Percentiles rank a stretch among this genome's conserved stretches.
These are phyloP conservation scores for Gari tellinella DNA, from an alignment of 2,888 invertebrate genomes.

Conservation along the genomic window DNA sequence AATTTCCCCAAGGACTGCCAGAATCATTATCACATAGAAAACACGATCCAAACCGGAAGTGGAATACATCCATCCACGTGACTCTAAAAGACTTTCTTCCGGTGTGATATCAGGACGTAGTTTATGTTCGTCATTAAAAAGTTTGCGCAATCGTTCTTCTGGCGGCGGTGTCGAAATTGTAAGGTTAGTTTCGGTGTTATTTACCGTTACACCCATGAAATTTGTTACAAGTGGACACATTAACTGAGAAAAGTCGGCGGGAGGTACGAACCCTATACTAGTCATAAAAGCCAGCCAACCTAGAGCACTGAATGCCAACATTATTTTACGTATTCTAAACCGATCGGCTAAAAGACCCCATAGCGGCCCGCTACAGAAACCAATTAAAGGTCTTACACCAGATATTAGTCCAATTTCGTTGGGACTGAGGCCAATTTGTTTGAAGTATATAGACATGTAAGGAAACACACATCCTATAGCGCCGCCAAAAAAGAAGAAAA, in stretches of 20 bases:
- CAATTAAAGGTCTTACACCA: conserved; percentile 61
- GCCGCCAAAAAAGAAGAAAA: conserved; percentile 64
- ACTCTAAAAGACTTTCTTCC: conserved; percentile 57
- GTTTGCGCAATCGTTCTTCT: conserved; percentile 1
- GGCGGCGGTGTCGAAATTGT: neutral
- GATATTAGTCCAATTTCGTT: conserved; percentile 65
- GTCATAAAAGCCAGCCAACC: conserved; percentile 63
- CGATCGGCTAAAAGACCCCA: conserved; percentile 65
- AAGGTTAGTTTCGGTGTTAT: neutral
- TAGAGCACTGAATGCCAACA: conserved; percentile 55
- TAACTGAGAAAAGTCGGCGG: conserved; percentile 33
- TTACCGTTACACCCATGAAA: conserved; percentile 9
- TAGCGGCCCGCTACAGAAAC: conserved; percentile 61
- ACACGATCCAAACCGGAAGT: conserved; percentile 34
- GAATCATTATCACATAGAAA: conserved; percentile 53
- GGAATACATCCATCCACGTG: conserved; percentile 66
- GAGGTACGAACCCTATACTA: conserved; percentile 61
- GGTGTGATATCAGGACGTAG: conserved; percentile 25
- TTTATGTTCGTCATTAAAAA: conserved; percentile 28
- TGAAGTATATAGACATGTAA: conserved; percentile 62
- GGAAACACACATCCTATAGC: conserved; percentile 65
- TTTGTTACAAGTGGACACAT: conserved; percentile 47
- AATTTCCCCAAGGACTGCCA: conserved; percentile 61
- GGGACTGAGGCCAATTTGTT: conserved; percentile 66
- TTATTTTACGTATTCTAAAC: conserved; percentile 55